Base-by-base conservation (phyloP, 1,140 invertebrate species). In the Scaptomyza pallida region DNA sequence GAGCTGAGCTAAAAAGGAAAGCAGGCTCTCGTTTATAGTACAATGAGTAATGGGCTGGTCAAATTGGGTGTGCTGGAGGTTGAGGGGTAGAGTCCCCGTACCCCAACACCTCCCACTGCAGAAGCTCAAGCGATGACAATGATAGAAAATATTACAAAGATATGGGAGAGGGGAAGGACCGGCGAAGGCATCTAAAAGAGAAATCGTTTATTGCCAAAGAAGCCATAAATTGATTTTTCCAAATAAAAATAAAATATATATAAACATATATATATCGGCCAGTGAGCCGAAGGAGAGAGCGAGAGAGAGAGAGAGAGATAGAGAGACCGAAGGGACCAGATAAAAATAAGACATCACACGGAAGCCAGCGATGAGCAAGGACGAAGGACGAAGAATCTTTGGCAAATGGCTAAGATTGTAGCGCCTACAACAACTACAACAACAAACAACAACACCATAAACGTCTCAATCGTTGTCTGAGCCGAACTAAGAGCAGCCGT, bases 151-250 rank as follows among this genome's bases (percentile, higher is more conserved):
- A 88, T 81, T 82, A 86, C 85, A 88, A 88, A 83, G 82, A 88
- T 78, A 86, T 82, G 82, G 74, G 81, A 26, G 9, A 30, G 45
- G 82, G 81, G 88, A 86, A 86, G 82, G 76, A 86, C 67, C 64
- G 64, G 59, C 55, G 62, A 86, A 86, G 82, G 79, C 81, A 86
- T 88, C 86, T 88, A 86, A 86, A 88, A 86, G 81, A 86, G 75
- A 88, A 86, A 88, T 86, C 81, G 81, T 86, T 86, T 86, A 86
- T 86, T 86, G 81, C 81, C 80, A 88, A 86, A 82, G 82, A 88
- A 75, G 63, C 82, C 81, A 86, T 86, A 86, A 86, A 86, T 86
- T 86, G 81, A 86, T 86, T 86, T 88, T 86, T 78, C 81, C 81
- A 88, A 86, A 86, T 86, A 86, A 86, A 86, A 86, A 86, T 86